Percentiles rank a stretch among this genome's conserved stretches.
These are phyloP conservation scores for Gymnodraco acuticeps DNA, from an alignment of 2,797 vertebrate species.

Conservation along the genomic window DNA sequence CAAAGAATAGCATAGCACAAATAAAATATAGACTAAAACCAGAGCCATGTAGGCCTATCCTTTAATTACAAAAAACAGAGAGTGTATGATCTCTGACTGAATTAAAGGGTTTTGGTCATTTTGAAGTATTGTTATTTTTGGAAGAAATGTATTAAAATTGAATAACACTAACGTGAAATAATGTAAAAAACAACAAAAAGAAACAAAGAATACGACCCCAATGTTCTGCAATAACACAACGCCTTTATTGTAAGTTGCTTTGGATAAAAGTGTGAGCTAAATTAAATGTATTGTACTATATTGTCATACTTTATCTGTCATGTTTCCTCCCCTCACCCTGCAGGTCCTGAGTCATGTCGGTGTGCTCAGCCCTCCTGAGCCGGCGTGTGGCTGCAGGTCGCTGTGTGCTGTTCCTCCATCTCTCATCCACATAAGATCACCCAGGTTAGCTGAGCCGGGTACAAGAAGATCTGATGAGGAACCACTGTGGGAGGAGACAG, in stretches of 20 bases:
- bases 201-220: background rate
- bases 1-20: no score
- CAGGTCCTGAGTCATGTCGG: slow-evolving; percentile 57
- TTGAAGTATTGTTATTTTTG: background rate
- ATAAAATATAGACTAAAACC: no score
- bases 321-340: no score
- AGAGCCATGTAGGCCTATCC: no score
- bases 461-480: slow-evolving; percentile 54
- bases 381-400: slow-evolving; percentile 9
- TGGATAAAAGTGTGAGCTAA: no score
- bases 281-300: no score
- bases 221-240: background rate
- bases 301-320: no score
- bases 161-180: no score
- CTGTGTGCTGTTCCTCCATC: slow-evolving; percentile 9
- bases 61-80: no score
- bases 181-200: background rate
- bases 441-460: slow-evolving; percentile 42
- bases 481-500: slow-evolving; percentile 41
- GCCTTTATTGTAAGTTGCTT: no score
- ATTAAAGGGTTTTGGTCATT: background rate
- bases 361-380: slow-evolving; percentile 29
- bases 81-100: background rate
- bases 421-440: slow-evolving; percentile 49
- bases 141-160: background rate